Evolutionary conservation across 1,140 invertebrate genomes (phyloP), one percentile per base, ranked within the genome.

Genomic region (Ectropis grisescens): DNA sequence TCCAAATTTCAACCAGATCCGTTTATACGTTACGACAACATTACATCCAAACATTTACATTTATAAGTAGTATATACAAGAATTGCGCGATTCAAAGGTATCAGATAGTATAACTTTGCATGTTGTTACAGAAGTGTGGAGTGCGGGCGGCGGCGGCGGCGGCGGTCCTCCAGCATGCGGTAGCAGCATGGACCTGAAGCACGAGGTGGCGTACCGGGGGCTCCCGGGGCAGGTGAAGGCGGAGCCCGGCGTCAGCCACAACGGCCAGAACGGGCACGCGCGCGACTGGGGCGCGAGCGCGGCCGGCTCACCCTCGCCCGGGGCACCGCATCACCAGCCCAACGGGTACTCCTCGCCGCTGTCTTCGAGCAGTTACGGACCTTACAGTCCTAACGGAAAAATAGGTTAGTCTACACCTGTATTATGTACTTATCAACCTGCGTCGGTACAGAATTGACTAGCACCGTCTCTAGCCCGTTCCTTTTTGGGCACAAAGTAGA

Each of bases 381-480:
- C 91, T 1, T 93, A 93, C 70, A 93, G 91, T 83, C 91, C 92
- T 25, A 93, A 92, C 79, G 91, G 91, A 61, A 93, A 93, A 87
- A 87, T 91, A 86, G 90, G 91, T 92, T 47, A 89, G 90, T 26
- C 24, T 26, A 26, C n/a, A 10, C 2, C 24, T 8, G 16, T 19
- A 3, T n/a, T n/a, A n/a, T n/a, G n/a, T n/a, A n/a, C n/a, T n/a
- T n/a, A n/a, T n/a, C n/a, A n/a, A n/a, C n/a, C n/a, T n/a, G n/a
- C n/a, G n/a, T n/a, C n/a, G n/a, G n/a, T n/a, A n/a, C n/a, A n/a
- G n/a, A n/a, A n/a, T n/a, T n/a, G n/a, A n/a, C n/a, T n/a, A n/a
- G n/a, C n/a, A n/a, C n/a, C n/a, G n/a, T n/a, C n/a, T n/a, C n/a
- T n/a, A n/a, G n/a, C n/a, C n/a, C n/a, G n/a, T n/a, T n/a, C n/a